Evolutionary conservation across 2,888 invertebrate genomes (phyloP).

Genomic region (Pogonocherus hispidulus): DNA sequence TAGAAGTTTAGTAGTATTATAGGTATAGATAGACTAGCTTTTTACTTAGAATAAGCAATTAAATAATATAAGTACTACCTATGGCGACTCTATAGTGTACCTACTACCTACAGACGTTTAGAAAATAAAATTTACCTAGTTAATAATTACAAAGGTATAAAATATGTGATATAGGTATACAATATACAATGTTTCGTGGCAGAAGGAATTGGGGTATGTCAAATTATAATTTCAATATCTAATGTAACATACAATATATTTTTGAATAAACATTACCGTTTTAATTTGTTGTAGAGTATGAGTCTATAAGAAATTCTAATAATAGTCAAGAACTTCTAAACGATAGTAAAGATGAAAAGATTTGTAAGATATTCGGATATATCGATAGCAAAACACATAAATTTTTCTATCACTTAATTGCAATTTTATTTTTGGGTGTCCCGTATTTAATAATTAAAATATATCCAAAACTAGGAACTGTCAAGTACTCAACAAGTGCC

Average conservation of each 20-base stretch:
- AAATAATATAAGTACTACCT: no score
- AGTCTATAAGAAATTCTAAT: slow-evolving; percentile 72
- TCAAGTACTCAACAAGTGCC: slow-evolving; percentile 72
- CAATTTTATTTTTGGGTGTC: slow-evolving; percentile 71
- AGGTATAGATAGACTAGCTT: no score
- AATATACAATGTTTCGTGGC: slow-evolving; percentile 17
- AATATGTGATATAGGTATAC: slow-evolving; percentile 4
- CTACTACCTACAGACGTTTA: no score
- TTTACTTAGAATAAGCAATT: no score
- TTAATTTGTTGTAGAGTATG: slow-evolving; percentile 66
- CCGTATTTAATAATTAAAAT: slow-evolving; percentile 73
- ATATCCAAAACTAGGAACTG: slow-evolving; percentile 71
- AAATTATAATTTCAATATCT: neutral
- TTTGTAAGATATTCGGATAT: slow-evolving; percentile 71
- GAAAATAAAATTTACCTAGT: no score
- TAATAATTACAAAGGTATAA: neutral
- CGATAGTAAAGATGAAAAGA: slow-evolving; percentile 64
- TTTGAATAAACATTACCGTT: neutral
- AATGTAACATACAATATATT: neutral
- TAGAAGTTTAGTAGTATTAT: no score
- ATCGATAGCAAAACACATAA: slow-evolving; percentile 68
- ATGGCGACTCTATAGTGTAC: no score
- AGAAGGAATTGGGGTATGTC: slow-evolving; percentile 19
- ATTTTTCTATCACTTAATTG: slow-evolving; percentile 70
- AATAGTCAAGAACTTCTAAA: slow-evolving; percentile 71